These are phyloP conservation scores for Lophotriccus pileatus DNA, from an alignment of 2,797 vertebrate species.

Conservation along the genomic window DNA sequence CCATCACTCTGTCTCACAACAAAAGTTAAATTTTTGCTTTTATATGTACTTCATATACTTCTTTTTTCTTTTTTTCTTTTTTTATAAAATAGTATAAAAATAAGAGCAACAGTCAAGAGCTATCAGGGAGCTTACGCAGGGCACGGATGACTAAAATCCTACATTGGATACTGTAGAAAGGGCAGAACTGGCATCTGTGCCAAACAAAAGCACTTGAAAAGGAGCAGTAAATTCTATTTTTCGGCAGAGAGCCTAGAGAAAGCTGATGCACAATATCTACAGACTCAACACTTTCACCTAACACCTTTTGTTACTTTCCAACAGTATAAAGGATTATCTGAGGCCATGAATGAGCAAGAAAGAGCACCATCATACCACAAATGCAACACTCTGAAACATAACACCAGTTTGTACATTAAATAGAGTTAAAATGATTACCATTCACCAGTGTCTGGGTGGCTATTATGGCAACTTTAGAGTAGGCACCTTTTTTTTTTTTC, in stretches of 20 bases:
- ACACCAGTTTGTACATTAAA: slow-evolving; percentile 73
- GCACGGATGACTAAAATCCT: background rate
- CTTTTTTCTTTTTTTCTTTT: background rate
- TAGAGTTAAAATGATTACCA: slow-evolving; percentile 49
- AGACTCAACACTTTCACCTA: background rate
- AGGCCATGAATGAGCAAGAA: background rate
- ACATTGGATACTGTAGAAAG: background rate
- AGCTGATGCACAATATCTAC: background rate
- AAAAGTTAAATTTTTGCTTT: slow-evolving; percentile 64
- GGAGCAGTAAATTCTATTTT: background rate
- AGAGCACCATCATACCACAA: slow-evolving; percentile 28
- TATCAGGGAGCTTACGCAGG: background rate
- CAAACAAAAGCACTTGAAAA: background rate
- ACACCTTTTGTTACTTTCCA: background rate
- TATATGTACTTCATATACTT: slow-evolving; percentile 57
- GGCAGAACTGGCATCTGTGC: background rate
- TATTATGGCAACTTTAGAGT: slow-evolving; percentile 53
- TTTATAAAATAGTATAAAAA: slow-evolving; percentile 78
- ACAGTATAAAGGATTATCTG: background rate
- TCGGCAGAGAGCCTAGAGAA: background rate
- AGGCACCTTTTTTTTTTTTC: slow-evolving; percentile 11
- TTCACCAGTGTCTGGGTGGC: slow-evolving; percentile 45
- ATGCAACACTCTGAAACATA: slow-evolving; percentile 63
- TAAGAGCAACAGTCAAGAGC: slow-evolving; percentile 50
- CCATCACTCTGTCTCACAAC: slow-evolving; percentile 50